These are phyloP conservation scores for Melitaea cinxia DNA, from an alignment of 1,140 invertebrate species.

Conservation along the genomic window DNA sequence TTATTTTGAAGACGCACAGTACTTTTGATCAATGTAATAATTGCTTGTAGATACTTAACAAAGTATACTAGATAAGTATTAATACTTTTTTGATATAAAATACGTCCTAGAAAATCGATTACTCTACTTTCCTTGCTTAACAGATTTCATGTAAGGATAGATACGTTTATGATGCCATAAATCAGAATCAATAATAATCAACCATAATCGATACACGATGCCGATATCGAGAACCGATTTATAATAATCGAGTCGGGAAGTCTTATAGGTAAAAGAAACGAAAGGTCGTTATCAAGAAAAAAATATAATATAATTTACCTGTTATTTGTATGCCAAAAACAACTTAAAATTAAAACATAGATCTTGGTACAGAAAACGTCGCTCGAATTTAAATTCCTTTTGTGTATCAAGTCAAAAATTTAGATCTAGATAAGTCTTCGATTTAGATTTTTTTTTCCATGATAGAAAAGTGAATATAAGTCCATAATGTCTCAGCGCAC, in stretches of 20 bases:
- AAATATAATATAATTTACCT: conserved; percentile 7
- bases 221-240: conserved; percentile 51
- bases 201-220: conserved; percentile 57
- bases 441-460: too few species aligned
- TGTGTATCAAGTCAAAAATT: not conserved
- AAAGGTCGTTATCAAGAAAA: conserved; percentile 9
- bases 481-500: too few species aligned
- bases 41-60: too few species aligned
- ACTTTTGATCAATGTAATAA: too few species aligned
- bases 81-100: too few species aligned
- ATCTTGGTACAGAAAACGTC: not conserved
- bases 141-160: conserved; percentile 42
- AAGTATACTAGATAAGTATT: too few species aligned
- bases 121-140: conserved; percentile 26
- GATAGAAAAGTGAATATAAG: too few species aligned
- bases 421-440: too few species aligned
- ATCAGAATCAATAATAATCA: conserved; percentile 66
- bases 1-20: too few species aligned
- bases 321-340: conserved; percentile 17
- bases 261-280: conserved; percentile 23
- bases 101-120: not conserved
- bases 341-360: not conserved
- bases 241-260: conserved; percentile 50
- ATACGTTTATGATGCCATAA: conserved; percentile 48
- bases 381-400: not conserved